Evolutionary conservation across 2,113 vertebrate species (phyloP), one percentile per base, ranked within the genome.

Genomic region (Gobiocypris rarus): DNA sequence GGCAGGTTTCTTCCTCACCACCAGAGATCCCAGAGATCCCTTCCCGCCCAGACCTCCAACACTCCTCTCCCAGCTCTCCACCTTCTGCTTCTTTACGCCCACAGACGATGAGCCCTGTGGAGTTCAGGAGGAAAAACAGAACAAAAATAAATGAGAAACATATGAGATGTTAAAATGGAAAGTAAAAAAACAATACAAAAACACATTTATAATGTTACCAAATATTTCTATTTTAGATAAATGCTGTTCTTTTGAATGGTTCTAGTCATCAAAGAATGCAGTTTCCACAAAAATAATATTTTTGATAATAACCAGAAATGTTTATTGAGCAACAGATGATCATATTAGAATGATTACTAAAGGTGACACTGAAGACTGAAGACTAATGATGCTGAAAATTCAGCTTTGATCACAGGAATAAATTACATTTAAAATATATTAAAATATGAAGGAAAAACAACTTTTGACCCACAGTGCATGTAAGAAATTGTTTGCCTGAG

Each of bases 21-120:
- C 86, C 83, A 96, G 90, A 0, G 95, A 93, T 17, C 96, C 93
- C 3, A 94, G 91, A 0, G 91, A 4, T 24, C 76, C 92, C 67
- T 83, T 65, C 43, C 86, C 85, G 0, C 91, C 92, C 43, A 96
- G 77, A 0, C 89, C 93, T 17, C 96, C 95, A 0, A 96, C 93
- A 0, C 96, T 96, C 17, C 87, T 89, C 86, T 96, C 97, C 95
- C 95, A 96, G 85, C 90, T 94, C 89, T 96, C 95, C 0, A 56
- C 82, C 82, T 94, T 97, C n/a, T 77, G 89, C 85, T 86, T 96
- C 91, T 97, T 95, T 34, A 86, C 54, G 78, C 90, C 84, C 86
- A 87, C 83, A 14, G 75, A 56, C 2, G 89, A 69, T 17, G 83
- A 5, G 10, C 78, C 88, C 94, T 94, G 85, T 1, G 22, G 73